Evolutionary conservation across 2,797 vertebrate genomes (phyloP), one percentile per base, ranked within the genome.

Genomic region (Netta rufina): DNA sequence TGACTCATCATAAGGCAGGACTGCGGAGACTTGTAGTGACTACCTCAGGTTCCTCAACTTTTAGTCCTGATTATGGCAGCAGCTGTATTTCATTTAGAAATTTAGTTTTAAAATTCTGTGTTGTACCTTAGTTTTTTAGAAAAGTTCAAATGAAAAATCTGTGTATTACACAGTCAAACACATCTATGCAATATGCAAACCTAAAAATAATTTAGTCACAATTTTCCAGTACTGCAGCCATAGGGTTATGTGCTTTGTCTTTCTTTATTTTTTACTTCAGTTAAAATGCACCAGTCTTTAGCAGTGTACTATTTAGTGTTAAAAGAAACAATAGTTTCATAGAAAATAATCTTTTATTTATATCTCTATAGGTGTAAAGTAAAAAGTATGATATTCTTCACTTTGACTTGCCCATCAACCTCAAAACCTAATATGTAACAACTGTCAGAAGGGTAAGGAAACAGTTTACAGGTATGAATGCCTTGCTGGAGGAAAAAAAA

Each of bases 101-200:
- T 65, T 61, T 47, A 61, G 0, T 8, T 4, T 85, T 77, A 66
- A 89, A 89, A 70, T 66, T 78, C 18, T 82, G 21, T 3, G 8
- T 22, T 69, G 2, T 41, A 87, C 19, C 16, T 77, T 62, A 8
- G n/a, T 8, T 6, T 89, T 89, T 89, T 62, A 72, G 24, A 62
- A 91, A 93, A 93, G 89, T n/a, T 89, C 72, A 94, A 77, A 62
- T 22, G 24, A 81, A 3, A 17, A 78, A 32, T 88, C 6, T 86
- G 11, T 8, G 70, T 86, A 67, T 51, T 65, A 10, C 30, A 84
- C 9, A 19, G 8, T 45, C 45, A 83, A 43, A 60, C 53, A 66
- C 62, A 15, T 41, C 41, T 72, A 12, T 39, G 24, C 3, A 75
- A 51, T 10, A 7, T 66, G 17, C 7, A 79, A 83, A 58, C 13